These are phyloP conservation scores for Onychomys arenicola DNA, from an alignment of 2,797 vertebrate genomes.

Conservation along the genomic window DNA sequence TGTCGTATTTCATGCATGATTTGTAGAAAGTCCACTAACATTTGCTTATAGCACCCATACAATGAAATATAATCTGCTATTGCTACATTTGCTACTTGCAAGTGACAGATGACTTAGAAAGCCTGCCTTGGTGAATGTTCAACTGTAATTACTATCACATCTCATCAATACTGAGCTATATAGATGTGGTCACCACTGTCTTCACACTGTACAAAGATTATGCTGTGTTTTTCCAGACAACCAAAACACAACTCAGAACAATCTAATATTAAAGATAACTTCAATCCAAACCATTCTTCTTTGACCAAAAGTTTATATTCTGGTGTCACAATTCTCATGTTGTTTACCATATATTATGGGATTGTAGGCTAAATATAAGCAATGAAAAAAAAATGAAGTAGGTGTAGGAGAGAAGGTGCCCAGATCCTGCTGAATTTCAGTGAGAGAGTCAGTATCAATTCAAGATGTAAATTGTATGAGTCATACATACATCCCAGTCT, in stretches of 20 bases:
- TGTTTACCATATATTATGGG: background rate
- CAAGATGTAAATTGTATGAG: background rate
- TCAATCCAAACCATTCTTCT: background rate
- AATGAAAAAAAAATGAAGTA: background rate
- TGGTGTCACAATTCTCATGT: background rate
- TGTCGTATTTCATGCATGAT: background rate
- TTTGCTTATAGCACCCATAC: background rate
- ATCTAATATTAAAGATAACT: background rate
- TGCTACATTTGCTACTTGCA: constrained; percentile 22
- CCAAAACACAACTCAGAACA: background rate
- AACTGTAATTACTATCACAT: background rate
- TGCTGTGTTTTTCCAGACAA: background rate
- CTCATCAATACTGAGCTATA: background rate
- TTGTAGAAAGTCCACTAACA: background rate
- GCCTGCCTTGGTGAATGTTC: background rate
- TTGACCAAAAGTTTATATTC: constrained; percentile 18
- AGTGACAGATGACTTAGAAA: constrained; percentile 32
- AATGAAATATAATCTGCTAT: background rate
- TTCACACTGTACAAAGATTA: background rate
- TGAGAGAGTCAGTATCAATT: background rate
- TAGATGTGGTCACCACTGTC: background rate
- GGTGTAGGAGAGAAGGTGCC: background rate
- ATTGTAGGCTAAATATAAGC: background rate
- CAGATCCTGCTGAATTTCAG: background rate
- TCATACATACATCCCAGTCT: background rate